A percentile compares a stretch with the other conserved stretches of the same genome.
Conservation (phyloP, 2,888 invertebrate species). For the Drosophila sordidula region DNA sequence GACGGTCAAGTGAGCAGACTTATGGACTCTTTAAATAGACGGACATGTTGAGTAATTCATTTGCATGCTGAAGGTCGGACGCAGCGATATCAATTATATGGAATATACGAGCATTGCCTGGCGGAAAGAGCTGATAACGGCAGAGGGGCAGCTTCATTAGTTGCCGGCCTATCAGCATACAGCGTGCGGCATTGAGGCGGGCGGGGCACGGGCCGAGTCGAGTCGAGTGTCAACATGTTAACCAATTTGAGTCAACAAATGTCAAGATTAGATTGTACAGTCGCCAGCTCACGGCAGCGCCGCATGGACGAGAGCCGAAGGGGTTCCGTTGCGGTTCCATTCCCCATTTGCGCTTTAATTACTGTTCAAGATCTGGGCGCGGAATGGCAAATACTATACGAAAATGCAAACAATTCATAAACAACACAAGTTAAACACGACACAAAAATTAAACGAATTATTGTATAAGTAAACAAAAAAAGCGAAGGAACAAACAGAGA, state of each 20-base stretch:
- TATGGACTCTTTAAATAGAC: constrained; percentile 8
- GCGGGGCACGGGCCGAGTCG: constrained; percentile 11
- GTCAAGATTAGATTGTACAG: constrained; percentile 67
- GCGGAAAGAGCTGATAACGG: constrained; percentile 26
- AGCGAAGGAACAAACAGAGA: constrained; percentile 10
- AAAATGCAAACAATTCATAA: constrained; percentile 22
- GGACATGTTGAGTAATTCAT: constrained; percentile 70
- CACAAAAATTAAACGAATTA: constrained; percentile 42
- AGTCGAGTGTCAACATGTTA: constrained; percentile 77
- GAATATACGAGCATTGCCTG: constrained; percentile 23
- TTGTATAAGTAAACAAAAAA: constrained; percentile 40
- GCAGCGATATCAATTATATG: constrained; percentile 58
- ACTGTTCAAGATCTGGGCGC: constrained; percentile 17
- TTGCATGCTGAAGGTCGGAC: constrained; percentile 69
- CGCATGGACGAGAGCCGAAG: constrained; percentile 17
- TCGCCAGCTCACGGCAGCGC: constrained; percentile 41
- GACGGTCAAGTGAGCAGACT: not conserved
- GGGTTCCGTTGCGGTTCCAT: not conserved
- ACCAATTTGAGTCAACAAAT: constrained; percentile 79
- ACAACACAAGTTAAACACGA: constrained; percentile 15
- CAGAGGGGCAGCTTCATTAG: constrained; percentile 44
- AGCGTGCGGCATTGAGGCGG: not conserved
- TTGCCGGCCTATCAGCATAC: constrained; percentile 38
- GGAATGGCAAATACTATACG: constrained; percentile 18
- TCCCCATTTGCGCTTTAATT: constrained; percentile 35